Evolutionary conservation across 1,140 invertebrate species (phyloP).

Genomic region (Diachasma alloeum): DNA sequence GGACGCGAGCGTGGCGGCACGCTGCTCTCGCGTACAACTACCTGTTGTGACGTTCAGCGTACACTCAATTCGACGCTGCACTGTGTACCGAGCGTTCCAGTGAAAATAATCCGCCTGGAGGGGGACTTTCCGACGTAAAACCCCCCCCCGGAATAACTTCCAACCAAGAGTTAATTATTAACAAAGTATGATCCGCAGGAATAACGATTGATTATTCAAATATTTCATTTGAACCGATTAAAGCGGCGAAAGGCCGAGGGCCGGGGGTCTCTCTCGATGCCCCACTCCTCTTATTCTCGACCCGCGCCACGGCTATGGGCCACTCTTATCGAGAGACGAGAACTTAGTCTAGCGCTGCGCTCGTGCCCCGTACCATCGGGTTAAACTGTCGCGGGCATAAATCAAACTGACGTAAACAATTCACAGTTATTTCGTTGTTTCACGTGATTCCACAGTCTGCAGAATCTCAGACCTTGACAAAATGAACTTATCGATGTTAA

Average conservation of each 20-base stretch:
- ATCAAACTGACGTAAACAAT: background rate
- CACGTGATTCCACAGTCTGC: no score
- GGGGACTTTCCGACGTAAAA: background rate
- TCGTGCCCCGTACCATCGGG: constrained; percentile 11
- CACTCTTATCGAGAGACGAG: constrained; percentile 3
- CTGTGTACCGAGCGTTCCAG: background rate
- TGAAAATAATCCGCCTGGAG: background rate
- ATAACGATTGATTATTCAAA: background rate
- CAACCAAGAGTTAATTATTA: background rate
- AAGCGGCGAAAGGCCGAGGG: constrained; percentile 27
- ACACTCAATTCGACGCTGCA: background rate
- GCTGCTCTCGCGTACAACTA: constrained; percentile 48
- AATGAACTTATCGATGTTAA: background rate
- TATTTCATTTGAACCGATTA: constrained; percentile 2
- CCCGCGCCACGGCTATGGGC: constrained; percentile 3
- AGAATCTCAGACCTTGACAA: background rate
- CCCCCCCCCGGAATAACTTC: no score
- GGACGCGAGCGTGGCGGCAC: constrained; percentile 37
- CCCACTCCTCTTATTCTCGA: background rate
- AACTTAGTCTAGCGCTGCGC: background rate
- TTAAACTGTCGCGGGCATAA: background rate
- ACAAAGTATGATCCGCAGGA: no score
- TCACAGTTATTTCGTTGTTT: background rate
- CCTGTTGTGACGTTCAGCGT: constrained; percentile 44
- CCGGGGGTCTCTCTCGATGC: constrained; percentile 10